Conservation (phyloP, 2,113 vertebrate species). For the Pandion haliaetus region DNA sequence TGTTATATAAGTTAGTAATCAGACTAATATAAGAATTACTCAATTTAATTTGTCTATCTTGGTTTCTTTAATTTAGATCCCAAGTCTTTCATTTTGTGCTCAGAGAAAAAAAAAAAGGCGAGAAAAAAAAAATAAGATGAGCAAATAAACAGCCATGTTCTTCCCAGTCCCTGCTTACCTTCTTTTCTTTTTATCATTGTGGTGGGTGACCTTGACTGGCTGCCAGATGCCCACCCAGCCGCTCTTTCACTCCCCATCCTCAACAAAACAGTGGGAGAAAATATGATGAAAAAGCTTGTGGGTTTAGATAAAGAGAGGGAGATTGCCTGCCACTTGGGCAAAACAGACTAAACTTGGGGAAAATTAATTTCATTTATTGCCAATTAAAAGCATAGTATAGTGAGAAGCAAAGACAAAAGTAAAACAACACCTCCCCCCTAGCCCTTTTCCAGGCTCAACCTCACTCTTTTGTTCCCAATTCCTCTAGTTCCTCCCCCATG, state of each 20-base stretch:
- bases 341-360: background rate
- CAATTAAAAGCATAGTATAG: background rate
- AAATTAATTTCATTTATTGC: background rate
- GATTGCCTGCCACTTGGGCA: background rate
- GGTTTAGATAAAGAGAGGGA: background rate
- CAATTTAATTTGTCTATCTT: background rate
- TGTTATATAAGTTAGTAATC: background rate
- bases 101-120: rapidly evolving
- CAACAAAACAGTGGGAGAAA: background rate
- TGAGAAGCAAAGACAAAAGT: background rate
- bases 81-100: background rate
- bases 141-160: background rate
- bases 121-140: background rate
- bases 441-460: background rate
- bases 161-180: background rate
- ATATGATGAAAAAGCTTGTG: background rate
- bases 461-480: background rate
- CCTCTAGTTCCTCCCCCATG: background rate
- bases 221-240: background rate
- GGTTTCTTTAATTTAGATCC: background rate
- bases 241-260: background rate
- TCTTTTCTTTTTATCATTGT: background rate
- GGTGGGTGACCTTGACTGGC: background rate
- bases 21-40: background rate
- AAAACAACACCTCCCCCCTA: background rate